Evolutionary conservation across 1,140 invertebrate genomes (phyloP).

Genomic region (Helicoverpa armigera): DNA sequence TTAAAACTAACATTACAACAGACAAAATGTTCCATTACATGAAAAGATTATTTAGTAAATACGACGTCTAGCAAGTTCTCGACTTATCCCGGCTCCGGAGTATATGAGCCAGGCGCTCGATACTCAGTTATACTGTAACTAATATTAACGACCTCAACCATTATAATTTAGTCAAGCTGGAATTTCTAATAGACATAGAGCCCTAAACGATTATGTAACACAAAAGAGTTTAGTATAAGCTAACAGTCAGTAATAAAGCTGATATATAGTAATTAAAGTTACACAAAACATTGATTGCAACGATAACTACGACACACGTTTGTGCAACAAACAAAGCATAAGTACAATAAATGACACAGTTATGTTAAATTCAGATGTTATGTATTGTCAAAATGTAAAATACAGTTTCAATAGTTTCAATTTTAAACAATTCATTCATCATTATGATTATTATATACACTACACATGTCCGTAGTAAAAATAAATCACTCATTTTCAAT

Average conservation of each 20-base stretch:
- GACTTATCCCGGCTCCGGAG: neutral
- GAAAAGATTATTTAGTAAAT: constrained; percentile 48
- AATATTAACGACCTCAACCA: constrained; percentile 9
- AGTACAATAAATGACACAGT: constrained; percentile 62
- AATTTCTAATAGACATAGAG: constrained; percentile 6
- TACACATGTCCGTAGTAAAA: constrained; percentile 58
- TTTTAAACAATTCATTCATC: constrained; percentile 52
- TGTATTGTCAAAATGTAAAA: constrained; percentile 52
- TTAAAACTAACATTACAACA: constrained; percentile 66
- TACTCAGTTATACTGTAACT: neutral
- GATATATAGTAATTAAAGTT: constrained; percentile 27
- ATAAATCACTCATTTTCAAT: constrained; percentile 64
- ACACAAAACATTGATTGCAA: constrained; percentile 32
- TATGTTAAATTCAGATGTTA: constrained; percentile 42
- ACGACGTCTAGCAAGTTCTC: constrained; percentile 13
- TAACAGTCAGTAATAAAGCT: constrained; percentile 43
- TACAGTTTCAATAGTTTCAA: constrained; percentile 46
- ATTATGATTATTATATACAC: constrained; percentile 68
- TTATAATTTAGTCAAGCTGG: constrained; percentile 24
- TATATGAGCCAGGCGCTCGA: neutral
- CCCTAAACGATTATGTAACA: constrained; percentile 25
- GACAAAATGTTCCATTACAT: constrained; percentile 53
- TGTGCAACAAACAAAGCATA: constrained; percentile 55
- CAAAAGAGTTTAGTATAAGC: constrained; percentile 36
- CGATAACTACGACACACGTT: constrained; percentile 45